These are phyloP conservation scores for Eupeodes latifasciatus DNA, from an alignment of 2,888 invertebrate species.

Conservation along the genomic window DNA sequence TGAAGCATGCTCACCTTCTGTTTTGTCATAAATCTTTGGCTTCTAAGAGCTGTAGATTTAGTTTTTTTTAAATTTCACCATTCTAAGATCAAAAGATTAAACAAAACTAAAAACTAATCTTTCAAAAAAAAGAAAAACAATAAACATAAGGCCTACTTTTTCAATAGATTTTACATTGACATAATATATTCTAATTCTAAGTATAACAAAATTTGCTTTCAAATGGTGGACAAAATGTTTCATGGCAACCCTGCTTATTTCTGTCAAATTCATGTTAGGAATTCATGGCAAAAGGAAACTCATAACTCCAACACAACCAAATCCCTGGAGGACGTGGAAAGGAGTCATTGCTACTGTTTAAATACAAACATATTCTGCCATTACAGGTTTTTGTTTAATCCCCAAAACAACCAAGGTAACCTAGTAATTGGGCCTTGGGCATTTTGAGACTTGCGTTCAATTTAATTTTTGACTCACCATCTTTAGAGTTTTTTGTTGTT, in stretches of 20 bases:
- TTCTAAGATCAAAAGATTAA: too few species aligned
- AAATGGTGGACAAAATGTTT: not conserved
- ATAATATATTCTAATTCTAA: too few species aligned
- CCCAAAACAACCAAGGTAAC: not conserved
- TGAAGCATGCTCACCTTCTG: too few species aligned
- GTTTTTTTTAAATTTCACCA: too few species aligned
- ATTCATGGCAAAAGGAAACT: constrained; percentile 8
- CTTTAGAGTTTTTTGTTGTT: constrained; percentile 89
- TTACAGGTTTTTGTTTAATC: not conserved
- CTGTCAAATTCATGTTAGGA: constrained; percentile 1
- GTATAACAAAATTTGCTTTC: too few species aligned
- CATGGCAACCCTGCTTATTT: constrained; percentile 5
- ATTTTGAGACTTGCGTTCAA: not conserved
- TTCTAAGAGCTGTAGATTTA: too few species aligned
- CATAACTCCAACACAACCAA: not conserved
- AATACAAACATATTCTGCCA: not conserved
- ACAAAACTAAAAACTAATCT: too few species aligned
- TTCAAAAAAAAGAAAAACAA: too few species aligned
- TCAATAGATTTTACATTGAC: too few species aligned
- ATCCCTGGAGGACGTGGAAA: not conserved
- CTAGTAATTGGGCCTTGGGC: not conserved
- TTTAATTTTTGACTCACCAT: constrained; percentile 86
- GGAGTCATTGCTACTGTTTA: not conserved
- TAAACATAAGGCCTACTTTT: too few species aligned
- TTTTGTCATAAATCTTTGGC: too few species aligned